Percentiles rank a stretch among this genome's conserved stretches.
Evolutionary conservation across 2,888 invertebrate genomes (phyloP).

Genomic region (Esperia sulphurella): DNA sequence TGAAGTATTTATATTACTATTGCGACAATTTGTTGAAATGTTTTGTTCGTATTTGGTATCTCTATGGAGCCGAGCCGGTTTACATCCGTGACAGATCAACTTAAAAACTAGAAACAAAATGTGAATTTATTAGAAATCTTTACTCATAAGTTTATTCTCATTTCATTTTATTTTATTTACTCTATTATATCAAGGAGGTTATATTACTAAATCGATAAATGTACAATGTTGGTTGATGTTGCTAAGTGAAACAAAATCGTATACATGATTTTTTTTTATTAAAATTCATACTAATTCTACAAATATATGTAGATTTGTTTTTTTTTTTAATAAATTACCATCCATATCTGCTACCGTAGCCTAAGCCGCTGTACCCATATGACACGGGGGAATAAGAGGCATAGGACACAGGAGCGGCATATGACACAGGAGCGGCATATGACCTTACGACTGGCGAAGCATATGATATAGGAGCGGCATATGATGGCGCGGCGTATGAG

Average conservation of each 20-base stretch:
- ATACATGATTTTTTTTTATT: background rate
- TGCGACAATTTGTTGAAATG: background rate
- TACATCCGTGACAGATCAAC: background rate
- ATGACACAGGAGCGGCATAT: background rate
- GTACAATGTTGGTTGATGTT: too few species aligned
- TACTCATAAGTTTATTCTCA: background rate
- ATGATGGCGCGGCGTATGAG: conserved; percentile 24
- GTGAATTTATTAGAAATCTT: background rate
- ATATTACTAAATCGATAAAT: too few species aligned
- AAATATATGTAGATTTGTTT: background rate
- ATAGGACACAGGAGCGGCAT: background rate
- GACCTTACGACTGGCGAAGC: conserved; percentile 10
- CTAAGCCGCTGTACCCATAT: conserved; percentile 8
- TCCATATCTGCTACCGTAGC: conserved; percentile 34
- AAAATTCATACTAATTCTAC: background rate
- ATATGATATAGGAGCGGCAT: conserved; percentile 22
- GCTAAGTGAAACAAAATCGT: background rate
- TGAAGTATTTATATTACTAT: too few species aligned
- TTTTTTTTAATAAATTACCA: conserved; percentile 32
- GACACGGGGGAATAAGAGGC: conserved; percentile 4
- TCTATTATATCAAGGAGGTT: background rate
- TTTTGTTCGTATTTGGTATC: background rate
- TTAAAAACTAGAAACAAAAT: background rate
- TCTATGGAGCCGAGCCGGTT: background rate
- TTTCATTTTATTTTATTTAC: background rate